Evolutionary conservation across 1,140 invertebrate species (phyloP), one percentile per base, ranked within the genome.

Genomic region (Drosophila quadrilineata): DNA sequence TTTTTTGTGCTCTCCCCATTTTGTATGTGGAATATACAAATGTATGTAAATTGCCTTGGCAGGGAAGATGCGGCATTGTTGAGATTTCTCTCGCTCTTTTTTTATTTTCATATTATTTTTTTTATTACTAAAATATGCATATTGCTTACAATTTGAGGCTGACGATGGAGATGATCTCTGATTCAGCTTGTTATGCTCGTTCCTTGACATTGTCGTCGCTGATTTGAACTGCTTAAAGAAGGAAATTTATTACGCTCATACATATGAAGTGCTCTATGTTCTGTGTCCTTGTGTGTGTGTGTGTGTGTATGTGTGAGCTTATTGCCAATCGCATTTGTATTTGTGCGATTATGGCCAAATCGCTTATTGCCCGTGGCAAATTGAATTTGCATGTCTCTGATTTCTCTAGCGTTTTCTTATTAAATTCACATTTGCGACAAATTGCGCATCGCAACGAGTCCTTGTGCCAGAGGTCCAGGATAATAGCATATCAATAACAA

Each of bases 81-180:
- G 75, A 57, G 45, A 33, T 59, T 65, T 50, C 72, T 24, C n/a
- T n/a, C n/a, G n/a, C n/a, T n/a, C n/a, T n/a, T n/a, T n/a, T n/a
- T n/a, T n/a, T n/a, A n/a, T n/a, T n/a, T n/a, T n/a, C n/a, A n/a
- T n/a, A n/a, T n/a, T n/a, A n/a, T n/a, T n/a, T n/a, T n/a, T 68
- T 75, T 72, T 82, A 82, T 84, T 64, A 49, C 43, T 77, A 75
- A 82, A 57, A 76, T 80, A 82, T 82, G 71, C 60, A 71, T 70
- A 59, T 73, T 73, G 58, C 73, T 59, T 59, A 43, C 62, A 65
- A 65, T 59, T 49, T 59, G 62, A 58, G 35, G 43, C 40, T 33
- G 41, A 38, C 29, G 49, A 52, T 40, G 36, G 19, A n/a, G 36
- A 40, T 54, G 38, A 43, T 43, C 62, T 43, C 29, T 57, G 62